These are phyloP conservation scores for Polylopha cassiicola DNA, from an alignment of 2,888 invertebrate genomes.

Conservation along the genomic window DNA sequence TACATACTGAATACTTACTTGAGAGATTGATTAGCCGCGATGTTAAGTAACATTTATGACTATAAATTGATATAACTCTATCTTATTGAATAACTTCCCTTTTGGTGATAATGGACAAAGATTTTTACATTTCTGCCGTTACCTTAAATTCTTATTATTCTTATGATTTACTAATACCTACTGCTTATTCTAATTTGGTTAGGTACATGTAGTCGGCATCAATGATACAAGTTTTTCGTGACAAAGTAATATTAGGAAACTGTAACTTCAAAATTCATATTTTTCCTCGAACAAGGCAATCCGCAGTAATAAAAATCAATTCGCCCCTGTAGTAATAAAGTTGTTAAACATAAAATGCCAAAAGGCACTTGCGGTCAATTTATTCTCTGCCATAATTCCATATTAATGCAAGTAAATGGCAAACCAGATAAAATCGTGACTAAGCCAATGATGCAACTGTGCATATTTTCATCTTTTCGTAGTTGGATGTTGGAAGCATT, in stretches of 20 bases:
- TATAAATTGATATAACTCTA: no score
- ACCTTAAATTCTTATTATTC: no score
- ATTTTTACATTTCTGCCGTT: no score
- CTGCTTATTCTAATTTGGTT: conserved; percentile 4
- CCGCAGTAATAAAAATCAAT: conserved; percentile 28
- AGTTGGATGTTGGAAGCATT: conserved; percentile 13
- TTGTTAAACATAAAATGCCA: conserved; percentile 28
- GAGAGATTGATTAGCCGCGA: no score
- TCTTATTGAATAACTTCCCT: no score
- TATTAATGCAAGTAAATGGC: conserved; percentile 56
- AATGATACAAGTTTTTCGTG: conserved; percentile 26
- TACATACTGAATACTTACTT: no score
- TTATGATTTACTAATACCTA: no score
- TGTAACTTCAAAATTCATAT: conserved; percentile 28
- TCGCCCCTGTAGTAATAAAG: conserved; percentile 29
- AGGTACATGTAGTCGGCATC: conserved; percentile 10
- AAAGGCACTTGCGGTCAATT: conserved; percentile 38
- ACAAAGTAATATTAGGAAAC: conserved; percentile 28
- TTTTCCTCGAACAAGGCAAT: conserved; percentile 27
- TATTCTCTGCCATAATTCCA: conserved; percentile 46
- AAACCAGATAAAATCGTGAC: conserved; percentile 59
- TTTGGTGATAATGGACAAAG: no score
- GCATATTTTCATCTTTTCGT: conserved; percentile 29
- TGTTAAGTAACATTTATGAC: no score
- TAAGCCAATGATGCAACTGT: conserved; percentile 54